A percentile compares a stretch with the other conserved stretches of the same genome.
phyloP scores from a whole-genome alignment of 2,113 vertebrate species.

The Brienomyrus longianalis region DNA sequence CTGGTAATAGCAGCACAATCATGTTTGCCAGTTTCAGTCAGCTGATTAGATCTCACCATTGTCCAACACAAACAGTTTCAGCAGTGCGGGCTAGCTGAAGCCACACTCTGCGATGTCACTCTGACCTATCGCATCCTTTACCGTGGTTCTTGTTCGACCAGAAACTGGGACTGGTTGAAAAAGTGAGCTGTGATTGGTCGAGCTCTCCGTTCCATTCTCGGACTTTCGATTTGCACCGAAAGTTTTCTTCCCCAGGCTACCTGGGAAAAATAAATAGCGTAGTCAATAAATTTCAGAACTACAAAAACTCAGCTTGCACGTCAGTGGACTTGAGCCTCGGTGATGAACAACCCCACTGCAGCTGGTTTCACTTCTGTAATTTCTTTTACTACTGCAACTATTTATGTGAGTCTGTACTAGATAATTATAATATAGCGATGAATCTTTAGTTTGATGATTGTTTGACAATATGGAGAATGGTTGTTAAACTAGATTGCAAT shows the following conservation, averaged over 20 bases:
- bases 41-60: background rate
- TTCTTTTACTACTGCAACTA: background rate
- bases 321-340: background rate
- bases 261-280: background rate
- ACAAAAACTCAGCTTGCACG: background rate
- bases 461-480: background rate
- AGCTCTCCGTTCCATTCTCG: constrained; percentile 16
- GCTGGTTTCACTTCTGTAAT: background rate
- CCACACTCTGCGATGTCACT: constrained; percentile 23
- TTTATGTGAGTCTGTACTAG: background rate
- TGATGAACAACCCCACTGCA: background rate
- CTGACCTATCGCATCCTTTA: constrained; percentile 34
- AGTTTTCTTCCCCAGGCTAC: background rate
- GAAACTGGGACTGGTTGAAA: constrained; percentile 46
- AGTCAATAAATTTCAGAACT: background rate
- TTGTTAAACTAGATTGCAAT: background rate
- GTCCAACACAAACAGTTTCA: background rate
- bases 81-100: background rate
- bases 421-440: background rate
- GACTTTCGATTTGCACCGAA: background rate
- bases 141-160: constrained; percentile 34
- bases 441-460: background rate
- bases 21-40: background rate
- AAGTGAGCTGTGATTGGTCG: constrained; percentile 40
- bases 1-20: background rate